Evolutionary conservation across 2,797 vertebrate species (phyloP).

Genomic region (Notamacropus eugenii): DNA sequence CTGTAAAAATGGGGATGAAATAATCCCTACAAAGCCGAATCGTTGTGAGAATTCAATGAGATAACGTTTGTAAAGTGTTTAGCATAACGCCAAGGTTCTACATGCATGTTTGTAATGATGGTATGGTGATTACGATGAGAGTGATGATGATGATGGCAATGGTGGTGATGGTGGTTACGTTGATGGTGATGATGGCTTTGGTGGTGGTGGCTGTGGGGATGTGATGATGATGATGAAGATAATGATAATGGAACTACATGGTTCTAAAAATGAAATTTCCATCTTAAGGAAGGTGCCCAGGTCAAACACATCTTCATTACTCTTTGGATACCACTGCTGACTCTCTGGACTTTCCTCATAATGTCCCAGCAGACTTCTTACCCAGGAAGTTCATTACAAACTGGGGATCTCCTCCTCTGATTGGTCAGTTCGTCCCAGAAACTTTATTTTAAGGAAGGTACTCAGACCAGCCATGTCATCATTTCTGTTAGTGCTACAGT

Average conservation of each 20-base stretch:
- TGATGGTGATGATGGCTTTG: too few relatives aligned
- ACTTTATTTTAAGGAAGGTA: neutral
- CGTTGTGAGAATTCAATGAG: neutral
- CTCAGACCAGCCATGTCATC: neutral
- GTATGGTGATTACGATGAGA: too few relatives aligned
- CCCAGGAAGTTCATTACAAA: neutral
- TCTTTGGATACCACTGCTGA: neutral
- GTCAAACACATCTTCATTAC: neutral
- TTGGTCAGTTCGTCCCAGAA: neutral
- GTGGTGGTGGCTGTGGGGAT: too few relatives aligned
- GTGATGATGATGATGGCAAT: neutral
- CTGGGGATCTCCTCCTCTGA: neutral
- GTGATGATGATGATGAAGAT: too few relatives aligned
- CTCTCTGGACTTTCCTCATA: neutral
- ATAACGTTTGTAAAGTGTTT: neutral
- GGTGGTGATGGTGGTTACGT: rapidly evolving
- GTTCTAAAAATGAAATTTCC: neutral
- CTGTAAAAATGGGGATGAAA: neutral
- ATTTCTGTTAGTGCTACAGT: neutral
- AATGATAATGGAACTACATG: neutral
- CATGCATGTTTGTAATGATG: neutral
- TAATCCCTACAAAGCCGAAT: rapidly evolving
- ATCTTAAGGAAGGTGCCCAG: neutral
- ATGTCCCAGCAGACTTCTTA: neutral
- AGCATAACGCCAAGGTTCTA: neutral